Conservation (phyloP, 1,140 invertebrate genomes). For the Lepidotrigona ventralis region DNA sequence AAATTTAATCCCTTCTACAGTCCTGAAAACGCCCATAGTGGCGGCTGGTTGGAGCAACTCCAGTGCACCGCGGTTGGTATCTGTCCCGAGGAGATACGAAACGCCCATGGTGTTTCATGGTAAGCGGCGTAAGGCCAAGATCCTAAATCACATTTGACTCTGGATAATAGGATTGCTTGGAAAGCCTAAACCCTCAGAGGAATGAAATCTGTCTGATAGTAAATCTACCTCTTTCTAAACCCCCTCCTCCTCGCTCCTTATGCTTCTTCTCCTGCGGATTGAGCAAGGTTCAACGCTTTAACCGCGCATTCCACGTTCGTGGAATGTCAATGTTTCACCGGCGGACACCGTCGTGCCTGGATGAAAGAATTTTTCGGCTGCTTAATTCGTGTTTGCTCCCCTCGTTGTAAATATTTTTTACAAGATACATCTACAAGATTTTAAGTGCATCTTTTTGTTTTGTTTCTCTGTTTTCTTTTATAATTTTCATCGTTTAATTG, state of each 20-base stretch:
- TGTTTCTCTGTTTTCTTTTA: neutral
- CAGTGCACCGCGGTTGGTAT: conserved; percentile 58
- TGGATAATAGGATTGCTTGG: conserved; percentile 72
- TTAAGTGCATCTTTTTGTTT: rapidly evolving
- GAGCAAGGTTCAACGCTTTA: conserved; percentile 26
- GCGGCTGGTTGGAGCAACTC: conserved; percentile 36
- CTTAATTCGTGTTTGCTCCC: too few relatives aligned
- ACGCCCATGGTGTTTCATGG: conserved; percentile 68
- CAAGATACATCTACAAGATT: too few relatives aligned
- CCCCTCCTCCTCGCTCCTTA: neutral
- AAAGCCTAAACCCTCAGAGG: conserved; percentile 66
- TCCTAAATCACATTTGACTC: conserved; percentile 79
- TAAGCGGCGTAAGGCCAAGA: conserved; percentile 64
- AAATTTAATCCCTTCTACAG: conserved; percentile 61
- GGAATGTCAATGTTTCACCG: conserved; percentile 29
- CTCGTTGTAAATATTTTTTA: neutral
- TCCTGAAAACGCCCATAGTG: conserved; percentile 62
- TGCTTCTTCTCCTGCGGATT: conserved; percentile 20
- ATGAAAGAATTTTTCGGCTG: neutral
- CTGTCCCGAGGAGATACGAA: conserved; percentile 63
- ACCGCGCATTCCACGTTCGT: conserved; percentile 35
- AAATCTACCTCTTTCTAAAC: conserved; percentile 65
- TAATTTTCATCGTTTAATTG: neutral
- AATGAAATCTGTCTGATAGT: conserved; percentile 70
- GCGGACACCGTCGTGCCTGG: neutral